Evolutionary conservation across 1,140 invertebrate genomes (phyloP).

Genomic region (Pseudomyrmex dendroicus): DNA sequence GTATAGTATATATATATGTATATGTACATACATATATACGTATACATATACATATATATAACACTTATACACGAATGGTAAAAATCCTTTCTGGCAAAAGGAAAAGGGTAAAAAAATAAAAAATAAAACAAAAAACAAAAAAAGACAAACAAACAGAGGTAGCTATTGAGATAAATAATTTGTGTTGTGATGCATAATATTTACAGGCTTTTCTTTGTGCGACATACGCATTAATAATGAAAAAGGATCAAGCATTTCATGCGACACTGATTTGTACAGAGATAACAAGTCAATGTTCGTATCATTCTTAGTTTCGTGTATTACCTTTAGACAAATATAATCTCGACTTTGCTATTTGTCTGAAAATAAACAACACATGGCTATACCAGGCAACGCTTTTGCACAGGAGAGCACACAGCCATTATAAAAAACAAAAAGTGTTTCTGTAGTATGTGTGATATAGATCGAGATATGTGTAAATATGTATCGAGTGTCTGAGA

Average conservation of each 20-base stretch:
- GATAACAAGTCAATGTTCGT: constrained; percentile 79
- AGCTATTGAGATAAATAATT: constrained; percentile 59
- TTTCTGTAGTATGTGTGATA: constrained; percentile 61
- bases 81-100: constrained; percentile 59
- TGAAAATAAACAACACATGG: constrained; percentile 83
- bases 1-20: no score
- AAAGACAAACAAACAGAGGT: constrained; percentile 41
- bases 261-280: constrained; percentile 81
- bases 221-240: constrained; percentile 67
- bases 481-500: constrained; percentile 33
- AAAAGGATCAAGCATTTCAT: constrained; percentile 79
- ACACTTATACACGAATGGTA: constrained; percentile 50
- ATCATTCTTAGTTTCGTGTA: constrained; percentile 80
- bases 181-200: constrained; percentile 75
- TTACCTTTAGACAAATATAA: constrained; percentile 83
- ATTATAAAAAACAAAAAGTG: constrained; percentile 73
- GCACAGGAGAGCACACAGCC: constrained; percentile 78
- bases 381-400: constrained; percentile 82
- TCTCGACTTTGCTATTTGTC: constrained; percentile 83
- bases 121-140: constrained; percentile 53
- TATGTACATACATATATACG: no score
- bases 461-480: constrained; percentile 48
- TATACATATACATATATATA: constrained; percentile 22
- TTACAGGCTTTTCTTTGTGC: constrained; percentile 78
- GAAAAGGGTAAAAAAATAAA: constrained; percentile 54